Evolutionary conservation across 2,113 vertebrate genomes (phyloP).

Genomic region (Rhinichthys klamathensis): DNA sequence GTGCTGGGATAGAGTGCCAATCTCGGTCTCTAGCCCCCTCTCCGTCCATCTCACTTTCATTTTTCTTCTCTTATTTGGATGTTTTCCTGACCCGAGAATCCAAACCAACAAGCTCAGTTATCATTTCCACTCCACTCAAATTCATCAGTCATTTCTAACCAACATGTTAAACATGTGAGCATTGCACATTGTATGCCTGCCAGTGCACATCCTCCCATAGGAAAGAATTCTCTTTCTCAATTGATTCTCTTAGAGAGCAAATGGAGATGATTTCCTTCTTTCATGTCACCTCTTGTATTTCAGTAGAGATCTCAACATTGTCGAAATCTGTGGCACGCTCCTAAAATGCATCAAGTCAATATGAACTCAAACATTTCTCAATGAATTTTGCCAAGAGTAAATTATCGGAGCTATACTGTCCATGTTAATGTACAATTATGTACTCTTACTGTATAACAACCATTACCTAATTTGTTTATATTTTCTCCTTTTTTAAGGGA

Average conservation of each 20-base stretch:
- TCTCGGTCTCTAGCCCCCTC: conserved; percentile 54
- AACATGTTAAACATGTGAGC: background rate
- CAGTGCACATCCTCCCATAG: conserved; percentile 4
- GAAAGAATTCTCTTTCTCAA: background rate
- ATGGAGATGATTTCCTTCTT: background rate
- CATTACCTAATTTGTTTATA: background rate
- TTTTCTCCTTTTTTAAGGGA: background rate
- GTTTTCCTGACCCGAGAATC: background rate
- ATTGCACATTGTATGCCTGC: background rate
- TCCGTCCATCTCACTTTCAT: conserved; percentile 11
- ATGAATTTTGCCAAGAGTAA: background rate
- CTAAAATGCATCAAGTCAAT: background rate
- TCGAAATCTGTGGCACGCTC: too few relatives aligned
- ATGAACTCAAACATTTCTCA: background rate
- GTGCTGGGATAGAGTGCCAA: conserved; percentile 60
- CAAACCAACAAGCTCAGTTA: background rate
- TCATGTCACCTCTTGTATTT: background rate
- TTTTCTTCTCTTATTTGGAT: conserved; percentile 41
- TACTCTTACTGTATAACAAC: background rate
- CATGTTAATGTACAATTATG: background rate
- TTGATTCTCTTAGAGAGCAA: background rate
- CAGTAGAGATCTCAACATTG: too few relatives aligned
- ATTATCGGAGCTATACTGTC: background rate
- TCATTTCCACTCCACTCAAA: conserved; percentile 19
- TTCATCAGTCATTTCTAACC: conserved; percentile 30